Conservation (phyloP, 2,797 vertebrate species). For the Dipus sagitta region DNA sequence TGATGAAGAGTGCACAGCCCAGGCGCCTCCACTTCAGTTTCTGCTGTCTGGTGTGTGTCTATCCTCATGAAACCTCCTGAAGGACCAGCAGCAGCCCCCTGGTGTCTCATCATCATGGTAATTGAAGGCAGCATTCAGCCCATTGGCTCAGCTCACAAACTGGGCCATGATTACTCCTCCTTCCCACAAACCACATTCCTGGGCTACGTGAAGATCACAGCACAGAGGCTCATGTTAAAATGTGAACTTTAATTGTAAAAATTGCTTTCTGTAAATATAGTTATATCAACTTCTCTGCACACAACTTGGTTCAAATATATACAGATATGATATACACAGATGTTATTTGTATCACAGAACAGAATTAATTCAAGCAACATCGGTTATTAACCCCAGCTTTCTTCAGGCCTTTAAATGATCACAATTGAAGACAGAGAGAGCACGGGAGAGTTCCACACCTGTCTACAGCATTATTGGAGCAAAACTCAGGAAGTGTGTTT, state of each 20-base stretch:
- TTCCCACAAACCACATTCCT: neutral
- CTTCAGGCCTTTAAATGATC: conserved; percentile 5
- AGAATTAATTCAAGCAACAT: conserved; percentile 27
- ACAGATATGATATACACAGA: conserved; percentile 73
- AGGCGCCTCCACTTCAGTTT: neutral
- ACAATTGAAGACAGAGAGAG: neutral
- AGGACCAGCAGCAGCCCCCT: neutral
- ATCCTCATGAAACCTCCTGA: neutral
- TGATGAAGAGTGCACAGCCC: neutral
- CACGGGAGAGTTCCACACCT: neutral
- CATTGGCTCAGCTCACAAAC: accelerated
- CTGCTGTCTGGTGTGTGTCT: neutral
- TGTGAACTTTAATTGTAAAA: conserved; percentile 89
- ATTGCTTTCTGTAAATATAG: conserved; percentile 82
- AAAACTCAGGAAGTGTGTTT: neutral
- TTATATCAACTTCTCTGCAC: conserved; percentile 75
- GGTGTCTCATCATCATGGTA: accelerated
- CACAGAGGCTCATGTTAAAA: conserved; percentile 84
- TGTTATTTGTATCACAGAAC: conserved; percentile 57
- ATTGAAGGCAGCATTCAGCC: neutral
- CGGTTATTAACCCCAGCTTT: neutral
- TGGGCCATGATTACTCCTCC: neutral
- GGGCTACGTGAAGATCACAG: neutral
- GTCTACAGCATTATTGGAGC: neutral
- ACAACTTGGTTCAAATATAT: conserved; percentile 68